Conservation (phyloP, 2,113 vertebrate species). For the Rhynchomys soricoides region DNA sequence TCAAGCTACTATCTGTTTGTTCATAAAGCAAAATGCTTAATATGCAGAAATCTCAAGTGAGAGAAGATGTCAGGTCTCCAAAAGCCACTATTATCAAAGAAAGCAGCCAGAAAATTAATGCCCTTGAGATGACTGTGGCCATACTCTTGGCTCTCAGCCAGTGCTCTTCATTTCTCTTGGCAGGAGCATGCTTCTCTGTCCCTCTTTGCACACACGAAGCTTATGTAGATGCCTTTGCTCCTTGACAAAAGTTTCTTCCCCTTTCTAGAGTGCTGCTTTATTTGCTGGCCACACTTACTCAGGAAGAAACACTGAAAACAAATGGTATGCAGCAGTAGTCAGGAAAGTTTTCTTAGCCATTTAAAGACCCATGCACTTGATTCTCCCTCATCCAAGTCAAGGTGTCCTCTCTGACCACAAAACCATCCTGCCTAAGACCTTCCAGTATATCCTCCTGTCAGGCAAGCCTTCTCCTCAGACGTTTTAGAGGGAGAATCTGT, state of each 20-base stretch:
- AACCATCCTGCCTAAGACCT: not conserved
- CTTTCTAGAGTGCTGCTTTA: conserved; percentile 6
- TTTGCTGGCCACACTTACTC: not conserved
- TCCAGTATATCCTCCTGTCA: not conserved
- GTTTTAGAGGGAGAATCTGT: not conserved
- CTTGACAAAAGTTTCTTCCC: not conserved
- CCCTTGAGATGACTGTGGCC: not conserved
- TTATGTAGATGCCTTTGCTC: not conserved
- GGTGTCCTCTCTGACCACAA: not conserved
- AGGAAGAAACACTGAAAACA: not conserved
- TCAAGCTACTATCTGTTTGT: conserved; percentile 32
- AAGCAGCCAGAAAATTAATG: conserved; percentile 66
- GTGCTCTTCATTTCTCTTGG: not conserved
- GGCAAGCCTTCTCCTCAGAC: not conserved
- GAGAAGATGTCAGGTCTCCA: conserved; percentile 62
- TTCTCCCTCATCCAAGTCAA: not conserved
- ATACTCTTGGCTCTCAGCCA: not conserved
- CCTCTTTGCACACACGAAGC: not conserved
- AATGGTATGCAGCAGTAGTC: not conserved
- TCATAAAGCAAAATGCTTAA: conserved; percentile 74
- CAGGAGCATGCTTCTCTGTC: not conserved
- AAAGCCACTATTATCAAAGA: conserved; percentile 64
- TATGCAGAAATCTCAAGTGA: conserved; percentile 68
- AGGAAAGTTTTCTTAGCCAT: not conserved
- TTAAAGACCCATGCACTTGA: not conserved